Conservation (phyloP, 2,797 vertebrate species). For the Glyptemys insculpta region DNA sequence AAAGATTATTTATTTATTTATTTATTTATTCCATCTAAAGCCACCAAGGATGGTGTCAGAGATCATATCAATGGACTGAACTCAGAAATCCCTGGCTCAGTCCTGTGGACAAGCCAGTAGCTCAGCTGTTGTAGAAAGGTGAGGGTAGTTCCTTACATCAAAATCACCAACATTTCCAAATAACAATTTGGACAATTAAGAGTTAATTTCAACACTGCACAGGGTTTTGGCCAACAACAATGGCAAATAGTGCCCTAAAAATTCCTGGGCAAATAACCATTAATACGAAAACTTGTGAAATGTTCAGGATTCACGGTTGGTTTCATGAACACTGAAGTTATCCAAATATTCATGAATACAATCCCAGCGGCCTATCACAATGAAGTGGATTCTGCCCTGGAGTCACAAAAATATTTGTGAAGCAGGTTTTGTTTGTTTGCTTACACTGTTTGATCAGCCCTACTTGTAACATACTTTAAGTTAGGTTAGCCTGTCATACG, state of each 20-base stretch:
- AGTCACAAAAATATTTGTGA: not conserved
- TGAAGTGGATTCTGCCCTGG: not conserved
- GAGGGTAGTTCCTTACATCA: constrained; percentile 34
- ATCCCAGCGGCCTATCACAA: not conserved
- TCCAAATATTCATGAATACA: rapidly evolving
- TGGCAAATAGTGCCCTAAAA: not conserved
- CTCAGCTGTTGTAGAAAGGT: constrained; percentile 12
- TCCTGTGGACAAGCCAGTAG: not conserved
- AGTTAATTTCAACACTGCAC: not conserved
- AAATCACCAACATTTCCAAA: constrained; percentile 44
- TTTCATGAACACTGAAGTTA: not conserved
- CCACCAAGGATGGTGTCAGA: not conserved
- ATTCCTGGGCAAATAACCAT: not conserved
- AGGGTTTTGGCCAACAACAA: not conserved
- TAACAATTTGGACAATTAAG: not conserved
- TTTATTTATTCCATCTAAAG: no score
- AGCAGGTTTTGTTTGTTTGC: no score
- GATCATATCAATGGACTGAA: not conserved
- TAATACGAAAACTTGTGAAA: not conserved
- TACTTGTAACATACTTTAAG: constrained; percentile 45
- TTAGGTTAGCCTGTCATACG: constrained; percentile 34
- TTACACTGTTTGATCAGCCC: constrained; percentile 35
- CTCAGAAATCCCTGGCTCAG: not conserved
- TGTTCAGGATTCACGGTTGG: not conserved
- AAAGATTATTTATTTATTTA: not conserved